Percentiles rank a stretch among this genome's conserved stretches.
These are phyloP conservation scores for Drosophila setosimentum DNA, from an alignment of 2,888 invertebrate species.

Conservation along the genomic window DNA sequence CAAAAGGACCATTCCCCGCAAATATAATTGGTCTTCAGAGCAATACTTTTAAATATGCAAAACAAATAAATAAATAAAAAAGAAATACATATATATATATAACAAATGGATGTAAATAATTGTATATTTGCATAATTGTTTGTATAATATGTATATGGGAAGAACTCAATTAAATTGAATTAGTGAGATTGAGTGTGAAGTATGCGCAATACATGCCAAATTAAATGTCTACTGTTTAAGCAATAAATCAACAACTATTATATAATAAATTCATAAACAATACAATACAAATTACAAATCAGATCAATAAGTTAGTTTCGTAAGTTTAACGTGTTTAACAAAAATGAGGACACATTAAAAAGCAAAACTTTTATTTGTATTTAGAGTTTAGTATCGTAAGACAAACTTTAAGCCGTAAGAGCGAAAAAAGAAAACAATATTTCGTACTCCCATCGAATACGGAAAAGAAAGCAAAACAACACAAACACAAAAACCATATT, in stretches of 20 bases:
- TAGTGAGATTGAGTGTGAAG: conserved; percentile 52
- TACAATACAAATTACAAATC: conserved; percentile 62
- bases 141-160: conserved; percentile 42
- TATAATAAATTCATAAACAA: conserved; percentile 57
- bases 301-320: conserved; percentile 60
- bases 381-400: conserved; percentile 48
- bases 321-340: conserved; percentile 62
- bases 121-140: conserved; percentile 55
- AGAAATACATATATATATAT: not conserved
- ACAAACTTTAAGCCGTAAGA: conserved; percentile 39
- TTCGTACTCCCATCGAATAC: conserved; percentile 76
- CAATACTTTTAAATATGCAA: conserved; percentile 31
- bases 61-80: not conserved
- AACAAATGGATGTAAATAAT: conserved; percentile 48
- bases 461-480: conserved; percentile 35
- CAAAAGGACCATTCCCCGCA: conserved; percentile 8
- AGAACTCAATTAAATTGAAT: conserved; percentile 57
- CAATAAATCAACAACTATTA: conserved; percentile 63
- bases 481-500: conserved; percentile 8
- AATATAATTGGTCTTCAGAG: conserved; percentile 35
- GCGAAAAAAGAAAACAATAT: conserved; percentile 43
- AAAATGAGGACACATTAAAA: conserved; percentile 28
- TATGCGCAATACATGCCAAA: conserved; percentile 79
- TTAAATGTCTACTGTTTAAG: conserved; percentile 75
- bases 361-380: conserved; percentile 45